phyloP scores from a whole-genome alignment of 1,140 invertebrate genomes.

The Bactericera cockerelli region DNA sequence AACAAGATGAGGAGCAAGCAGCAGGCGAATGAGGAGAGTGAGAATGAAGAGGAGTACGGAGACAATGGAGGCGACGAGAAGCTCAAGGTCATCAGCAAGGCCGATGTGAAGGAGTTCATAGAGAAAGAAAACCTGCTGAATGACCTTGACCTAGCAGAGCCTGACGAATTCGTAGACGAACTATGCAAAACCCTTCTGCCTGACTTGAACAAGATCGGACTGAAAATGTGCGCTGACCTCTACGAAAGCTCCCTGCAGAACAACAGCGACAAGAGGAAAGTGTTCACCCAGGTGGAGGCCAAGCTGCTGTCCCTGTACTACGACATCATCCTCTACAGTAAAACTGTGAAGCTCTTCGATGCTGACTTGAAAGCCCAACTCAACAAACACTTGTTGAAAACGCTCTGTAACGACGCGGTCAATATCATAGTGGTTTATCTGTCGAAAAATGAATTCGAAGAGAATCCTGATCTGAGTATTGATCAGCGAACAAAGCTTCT shows the following conservation, averaged over 20 bases:
- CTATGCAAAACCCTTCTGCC: background rate
- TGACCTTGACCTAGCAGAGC: background rate
- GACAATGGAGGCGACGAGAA: background rate
- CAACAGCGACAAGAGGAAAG: background rate
- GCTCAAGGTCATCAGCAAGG: background rate
- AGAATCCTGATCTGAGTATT: background rate
- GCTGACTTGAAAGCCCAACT: background rate
- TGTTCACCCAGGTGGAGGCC: background rate
- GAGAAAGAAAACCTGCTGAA: conserved; percentile 4
- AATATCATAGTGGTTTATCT: background rate
- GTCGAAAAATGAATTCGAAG: background rate
- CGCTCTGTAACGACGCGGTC: background rate
- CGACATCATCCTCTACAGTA: background rate
- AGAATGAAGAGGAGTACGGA: background rate
- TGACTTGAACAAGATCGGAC: background rate
- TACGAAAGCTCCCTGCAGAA: conserved; percentile 3
- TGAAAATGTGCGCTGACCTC: background rate
- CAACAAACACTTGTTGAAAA: conserved; percentile 5
- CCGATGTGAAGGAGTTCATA: background rate
- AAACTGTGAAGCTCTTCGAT: background rate
- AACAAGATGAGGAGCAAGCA: background rate
- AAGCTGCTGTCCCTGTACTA: background rate
- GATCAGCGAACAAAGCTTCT: background rate
- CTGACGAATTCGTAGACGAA: background rate
- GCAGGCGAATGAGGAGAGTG: background rate